These are phyloP conservation scores for Echeneis naucrates DNA, from an alignment of 2,797 vertebrate species.

Conservation along the genomic window DNA sequence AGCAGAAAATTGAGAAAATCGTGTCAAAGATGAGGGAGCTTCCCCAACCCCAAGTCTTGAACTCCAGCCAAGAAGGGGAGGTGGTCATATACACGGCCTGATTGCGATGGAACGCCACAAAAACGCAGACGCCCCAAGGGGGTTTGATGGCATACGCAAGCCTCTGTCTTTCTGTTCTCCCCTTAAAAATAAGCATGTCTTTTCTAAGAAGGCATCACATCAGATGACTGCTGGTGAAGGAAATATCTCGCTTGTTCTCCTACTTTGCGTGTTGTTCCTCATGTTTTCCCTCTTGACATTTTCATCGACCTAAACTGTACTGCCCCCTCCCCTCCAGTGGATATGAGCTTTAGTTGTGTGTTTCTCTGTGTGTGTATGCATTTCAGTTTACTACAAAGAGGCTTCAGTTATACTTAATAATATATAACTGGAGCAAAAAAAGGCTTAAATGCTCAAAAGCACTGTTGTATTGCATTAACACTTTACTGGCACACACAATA, in stretches of 20 bases:
- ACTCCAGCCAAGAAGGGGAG: constrained; percentile 49
- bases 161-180: constrained; percentile 53
- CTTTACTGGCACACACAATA: constrained; percentile 10
- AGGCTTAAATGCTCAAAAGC: neutral
- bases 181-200: constrained; percentile 61
- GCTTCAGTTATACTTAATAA: neutral
- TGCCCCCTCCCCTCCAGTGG: constrained; percentile 5
- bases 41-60: constrained; percentile 68
- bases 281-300: constrained; percentile 36
- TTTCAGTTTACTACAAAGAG: neutral
- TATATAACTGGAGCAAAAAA: neutral
- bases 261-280: constrained; percentile 21
- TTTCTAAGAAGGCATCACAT: constrained; percentile 73
- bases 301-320: constrained; percentile 18
- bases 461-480: constrained; percentile 8
- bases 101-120: constrained; percentile 69
- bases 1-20: constrained; percentile 75
- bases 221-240: constrained; percentile 68
- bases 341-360: constrained; percentile 9
- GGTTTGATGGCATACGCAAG: constrained; percentile 63
- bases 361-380: neutral
- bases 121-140: constrained; percentile 59
- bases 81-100: constrained; percentile 53
- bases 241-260: constrained; percentile 58
- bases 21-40: constrained; percentile 64